These are phyloP conservation scores for Vesta saturnalis DNA, from an alignment of 2,888 invertebrate genomes.

Conservation along the genomic window DNA sequence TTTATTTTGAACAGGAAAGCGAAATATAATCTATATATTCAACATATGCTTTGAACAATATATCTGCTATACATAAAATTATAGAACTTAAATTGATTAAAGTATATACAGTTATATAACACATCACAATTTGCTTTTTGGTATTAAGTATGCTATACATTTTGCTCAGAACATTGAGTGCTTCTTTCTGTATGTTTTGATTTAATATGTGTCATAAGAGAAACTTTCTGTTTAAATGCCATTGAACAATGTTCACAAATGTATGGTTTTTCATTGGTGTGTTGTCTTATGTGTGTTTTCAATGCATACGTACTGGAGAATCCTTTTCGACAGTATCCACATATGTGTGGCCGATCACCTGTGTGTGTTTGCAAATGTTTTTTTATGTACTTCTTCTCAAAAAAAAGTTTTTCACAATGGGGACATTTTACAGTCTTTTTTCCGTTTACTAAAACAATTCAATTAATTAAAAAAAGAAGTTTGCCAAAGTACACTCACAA, in stretches of 20 bases:
- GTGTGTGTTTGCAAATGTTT: conserved; percentile 32
- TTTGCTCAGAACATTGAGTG: too few species aligned
- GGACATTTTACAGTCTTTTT: conserved; percentile 21
- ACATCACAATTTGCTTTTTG: too few species aligned
- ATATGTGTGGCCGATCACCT: conserved; percentile 28
- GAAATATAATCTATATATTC: too few species aligned
- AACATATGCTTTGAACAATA: neutral
- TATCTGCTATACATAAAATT: neutral
- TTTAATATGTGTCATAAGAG: conserved; percentile 26
- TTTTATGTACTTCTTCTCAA: conserved; percentile 14
- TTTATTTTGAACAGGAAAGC: too few species aligned
- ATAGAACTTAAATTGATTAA: too few species aligned
- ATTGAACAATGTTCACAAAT: conserved; percentile 27
- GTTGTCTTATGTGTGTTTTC: conserved; percentile 31
- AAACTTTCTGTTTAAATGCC: conserved; percentile 33
- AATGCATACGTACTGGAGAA: conserved; percentile 28
- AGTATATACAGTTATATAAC: too few species aligned
- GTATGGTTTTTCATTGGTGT: conserved; percentile 36
- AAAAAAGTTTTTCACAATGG: conserved; percentile 25
- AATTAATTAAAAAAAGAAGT: neutral
- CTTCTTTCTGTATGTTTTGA: conserved; percentile 20
- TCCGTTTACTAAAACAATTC: conserved; percentile 5
- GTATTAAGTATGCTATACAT: too few species aligned
- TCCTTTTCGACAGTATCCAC: conserved; percentile 30
- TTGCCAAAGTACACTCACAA: conserved; percentile 22